Evolutionary conservation across 1,140 invertebrate species (phyloP).

Genomic region (Melanaphis sacchari): DNA sequence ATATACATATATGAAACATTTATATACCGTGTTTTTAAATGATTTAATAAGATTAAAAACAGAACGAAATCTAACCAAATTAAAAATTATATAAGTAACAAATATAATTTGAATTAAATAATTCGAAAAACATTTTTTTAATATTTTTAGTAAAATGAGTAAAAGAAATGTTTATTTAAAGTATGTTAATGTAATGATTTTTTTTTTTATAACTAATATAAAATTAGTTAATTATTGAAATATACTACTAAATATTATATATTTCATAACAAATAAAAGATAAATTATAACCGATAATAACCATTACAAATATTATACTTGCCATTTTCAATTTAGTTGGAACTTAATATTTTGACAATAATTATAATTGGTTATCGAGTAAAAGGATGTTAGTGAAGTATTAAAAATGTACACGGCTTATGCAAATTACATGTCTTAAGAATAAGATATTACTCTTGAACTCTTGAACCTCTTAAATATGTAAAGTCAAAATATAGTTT

Average conservation of each 20-base stretch:
- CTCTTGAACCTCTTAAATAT: background rate
- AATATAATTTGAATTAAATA: background rate
- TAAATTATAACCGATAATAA: background rate
- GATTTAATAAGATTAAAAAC: background rate
- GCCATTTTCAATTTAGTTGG: background rate
- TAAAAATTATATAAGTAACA: background rate
- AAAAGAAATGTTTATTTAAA: background rate
- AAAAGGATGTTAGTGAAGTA: background rate
- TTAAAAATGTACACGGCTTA: background rate
- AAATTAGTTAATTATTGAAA: background rate
- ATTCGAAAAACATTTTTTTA: too few species aligned
- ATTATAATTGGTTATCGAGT: background rate
- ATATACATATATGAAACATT: background rate
- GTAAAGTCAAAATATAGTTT: constrained; percentile 15
- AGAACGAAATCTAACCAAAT: background rate
- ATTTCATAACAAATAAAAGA: background rate
- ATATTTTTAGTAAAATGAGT: background rate
- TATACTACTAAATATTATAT: background rate
- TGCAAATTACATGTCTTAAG: constrained; percentile 1
- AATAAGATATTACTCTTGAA: background rate
- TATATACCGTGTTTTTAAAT: background rate
- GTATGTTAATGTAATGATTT: background rate
- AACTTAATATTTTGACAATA: background rate
- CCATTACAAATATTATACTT: too few species aligned
- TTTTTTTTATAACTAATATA: background rate